Percentiles rank a stretch among this genome's conserved stretches.
Evolutionary conservation across 2,888 invertebrate genomes (phyloP).

Genomic region (Periphyllus acericola): DNA sequence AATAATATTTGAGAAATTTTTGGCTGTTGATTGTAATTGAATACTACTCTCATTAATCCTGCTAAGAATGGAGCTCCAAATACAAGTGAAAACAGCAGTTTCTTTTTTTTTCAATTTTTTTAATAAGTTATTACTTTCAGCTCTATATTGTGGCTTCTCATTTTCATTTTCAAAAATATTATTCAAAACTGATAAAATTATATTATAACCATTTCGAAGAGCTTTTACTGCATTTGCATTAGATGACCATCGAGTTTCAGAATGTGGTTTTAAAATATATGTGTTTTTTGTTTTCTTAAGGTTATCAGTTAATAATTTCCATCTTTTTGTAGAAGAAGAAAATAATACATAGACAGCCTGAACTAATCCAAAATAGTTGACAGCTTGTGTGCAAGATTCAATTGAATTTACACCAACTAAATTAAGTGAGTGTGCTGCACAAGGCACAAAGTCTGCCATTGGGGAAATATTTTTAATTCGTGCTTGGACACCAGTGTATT

Average conservation of each 20-base stretch:
- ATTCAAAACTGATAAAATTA: conserved; percentile 20
- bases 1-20: conserved; percentile 21
- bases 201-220: background rate
- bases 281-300: background rate
- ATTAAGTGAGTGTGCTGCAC: too few relatives aligned
- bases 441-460: background rate
- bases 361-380: background rate
- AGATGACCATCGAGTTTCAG: background rate
- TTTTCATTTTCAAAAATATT: conserved; percentile 14
- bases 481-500: conserved; percentile 37
- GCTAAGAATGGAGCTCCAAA: background rate
- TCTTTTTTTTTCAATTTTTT: background rate
- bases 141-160: conserved; percentile 4
- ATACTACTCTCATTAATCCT: conserved; percentile 18
- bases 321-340: background rate
- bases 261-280: background rate
- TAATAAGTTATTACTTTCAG: conserved; percentile 16
- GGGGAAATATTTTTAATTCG: conserved; percentile 27
- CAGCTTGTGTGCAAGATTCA: background rate
- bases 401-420: too few relatives aligned
- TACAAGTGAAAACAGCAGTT: conserved; percentile 1
- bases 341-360: background rate
- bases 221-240: background rate
- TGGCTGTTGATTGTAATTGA: background rate
- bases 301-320: background rate